Evolutionary conservation across 2,888 invertebrate genomes (phyloP), one percentile per base, ranked within the genome.

Genomic region (Empis stercorea): DNA sequence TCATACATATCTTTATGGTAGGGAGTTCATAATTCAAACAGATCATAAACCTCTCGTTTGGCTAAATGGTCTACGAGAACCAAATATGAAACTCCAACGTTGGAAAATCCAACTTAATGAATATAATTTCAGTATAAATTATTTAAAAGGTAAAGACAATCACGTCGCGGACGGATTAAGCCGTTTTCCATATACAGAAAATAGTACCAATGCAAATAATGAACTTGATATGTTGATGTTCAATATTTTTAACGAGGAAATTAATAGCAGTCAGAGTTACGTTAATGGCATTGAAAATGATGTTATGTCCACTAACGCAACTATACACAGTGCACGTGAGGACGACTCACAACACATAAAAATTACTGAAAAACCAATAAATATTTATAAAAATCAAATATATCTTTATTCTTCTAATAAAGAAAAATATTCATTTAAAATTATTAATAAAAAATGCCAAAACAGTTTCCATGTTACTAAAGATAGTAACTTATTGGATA

Each of bases 301-400:
- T 3, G 4, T 30, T 10, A 36, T 4, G 23, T 48, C 45, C 14
- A 39, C 37, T 3, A 36, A 30, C 20, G 44, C 46, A 16, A 50
- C 44, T 14, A 38, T 45, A 14, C 47, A 47, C 16, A 47, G 45
- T 16, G 47, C 43, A 30, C 3, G 30, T 32, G 47, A 47, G 38
- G 46, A 46, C 20, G 44, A 43, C 32, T 11, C 17, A 13, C 32
- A 30, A 11, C 37, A 43, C 13, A 48, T 43, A 15, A 30, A 30
- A 15, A 43, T 45, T 13, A 47, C 45, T n/a, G 47, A 43, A 32
- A 47, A 44, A 40, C 30, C 41, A 10, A 16, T 49, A 17, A 49
- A 49, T 36, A 27, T 20, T 9, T 51, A 46, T 38, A 51, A 47
- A 44, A 47, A 46, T 41, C 42, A 49, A 41, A 49, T 48, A n/a